Conservation (phyloP, 2,888 invertebrate species). For the Dioctria rufipes region DNA sequence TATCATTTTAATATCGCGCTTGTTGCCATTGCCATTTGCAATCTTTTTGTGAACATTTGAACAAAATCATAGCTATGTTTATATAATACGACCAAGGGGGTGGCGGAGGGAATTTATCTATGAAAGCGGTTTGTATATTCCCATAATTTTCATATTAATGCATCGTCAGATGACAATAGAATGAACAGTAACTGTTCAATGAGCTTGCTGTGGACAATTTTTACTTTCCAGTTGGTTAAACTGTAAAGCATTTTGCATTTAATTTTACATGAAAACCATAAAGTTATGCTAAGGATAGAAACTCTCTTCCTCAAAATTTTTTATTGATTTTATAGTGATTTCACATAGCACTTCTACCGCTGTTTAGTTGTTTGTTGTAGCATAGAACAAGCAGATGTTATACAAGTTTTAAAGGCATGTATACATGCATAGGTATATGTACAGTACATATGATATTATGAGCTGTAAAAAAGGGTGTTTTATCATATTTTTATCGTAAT, state of each 20-base stretch:
- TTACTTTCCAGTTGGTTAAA: conserved; percentile 17
- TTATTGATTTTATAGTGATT: conserved; percentile 29
- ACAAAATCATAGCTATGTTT: no score
- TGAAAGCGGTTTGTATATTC: not conserved
- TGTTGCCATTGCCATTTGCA: not conserved
- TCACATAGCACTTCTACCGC: not conserved
- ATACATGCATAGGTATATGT: no score
- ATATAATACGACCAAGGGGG: no score
- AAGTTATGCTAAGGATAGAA: conserved; percentile 7
- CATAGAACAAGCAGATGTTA: not conserved
- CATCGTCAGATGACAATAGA: conserved; percentile 16
- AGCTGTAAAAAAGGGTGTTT: no score
- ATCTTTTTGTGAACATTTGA: no score
- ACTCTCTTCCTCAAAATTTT: conserved; percentile 21
- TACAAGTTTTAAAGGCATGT: not conserved
- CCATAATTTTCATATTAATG: conserved; percentile 36
- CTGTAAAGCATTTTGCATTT: conserved; percentile 31
- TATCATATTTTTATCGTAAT: no score
- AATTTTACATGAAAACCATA: conserved; percentile 17
- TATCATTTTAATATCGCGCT: not conserved
- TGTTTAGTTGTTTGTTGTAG: not conserved
- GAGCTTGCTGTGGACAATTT: conserved; percentile 19
- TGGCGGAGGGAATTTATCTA: not conserved
- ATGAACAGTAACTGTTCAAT: conserved; percentile 39
- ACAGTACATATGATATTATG: no score